phyloP scores from a whole-genome alignment of 2,888 invertebrate genomes.

The Frankliniella fusca region DNA sequence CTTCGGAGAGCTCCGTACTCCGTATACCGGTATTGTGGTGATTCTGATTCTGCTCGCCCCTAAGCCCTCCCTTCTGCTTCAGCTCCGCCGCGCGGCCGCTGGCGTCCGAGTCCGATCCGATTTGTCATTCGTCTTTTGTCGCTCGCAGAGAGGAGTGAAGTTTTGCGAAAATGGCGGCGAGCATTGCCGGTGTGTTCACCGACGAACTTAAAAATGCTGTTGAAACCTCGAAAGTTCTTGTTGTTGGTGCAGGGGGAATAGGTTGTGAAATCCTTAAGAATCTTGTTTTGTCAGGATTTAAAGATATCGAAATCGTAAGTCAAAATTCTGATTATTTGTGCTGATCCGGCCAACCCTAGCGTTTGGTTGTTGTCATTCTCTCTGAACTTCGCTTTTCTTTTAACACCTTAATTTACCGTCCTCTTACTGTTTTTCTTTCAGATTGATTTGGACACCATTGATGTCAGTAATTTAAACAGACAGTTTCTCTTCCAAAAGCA shows the following conservation, averaged over 20 bases:
- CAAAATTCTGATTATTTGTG: not conserved
- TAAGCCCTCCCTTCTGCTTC: too few relatives aligned
- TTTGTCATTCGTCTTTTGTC: too few relatives aligned
- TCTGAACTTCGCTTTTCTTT: conserved; percentile 16
- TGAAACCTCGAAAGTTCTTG: conserved; percentile 68
- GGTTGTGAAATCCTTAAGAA: conserved; percentile 98
- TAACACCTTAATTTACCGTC: not conserved
- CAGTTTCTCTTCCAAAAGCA: conserved; percentile 98
- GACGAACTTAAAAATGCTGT: conserved; percentile 62
- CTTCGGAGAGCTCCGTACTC: too few relatives aligned
- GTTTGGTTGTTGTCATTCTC: conserved; percentile 21
- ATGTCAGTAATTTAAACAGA: conserved; percentile 96
- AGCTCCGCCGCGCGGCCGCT: too few relatives aligned
- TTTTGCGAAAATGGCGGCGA: conserved; percentile 58
- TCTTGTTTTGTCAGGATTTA: conserved; percentile 90
- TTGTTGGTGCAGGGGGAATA: conserved; percentile 97
- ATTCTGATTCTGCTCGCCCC: too few relatives aligned
- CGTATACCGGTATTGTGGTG: too few relatives aligned
- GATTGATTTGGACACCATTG: conserved; percentile 99
- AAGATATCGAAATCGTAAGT: conserved; percentile 89
- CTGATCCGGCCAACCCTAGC: conserved; percentile 30
- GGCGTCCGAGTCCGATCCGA: too few relatives aligned
- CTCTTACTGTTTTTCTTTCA: conserved; percentile 51
- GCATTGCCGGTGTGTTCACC: conserved; percentile 63
- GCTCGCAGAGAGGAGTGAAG: too few relatives aligned